Base-by-base conservation (phyloP, 2,797 vertebrate genomes). In the Darevskia mixta region DNA sequence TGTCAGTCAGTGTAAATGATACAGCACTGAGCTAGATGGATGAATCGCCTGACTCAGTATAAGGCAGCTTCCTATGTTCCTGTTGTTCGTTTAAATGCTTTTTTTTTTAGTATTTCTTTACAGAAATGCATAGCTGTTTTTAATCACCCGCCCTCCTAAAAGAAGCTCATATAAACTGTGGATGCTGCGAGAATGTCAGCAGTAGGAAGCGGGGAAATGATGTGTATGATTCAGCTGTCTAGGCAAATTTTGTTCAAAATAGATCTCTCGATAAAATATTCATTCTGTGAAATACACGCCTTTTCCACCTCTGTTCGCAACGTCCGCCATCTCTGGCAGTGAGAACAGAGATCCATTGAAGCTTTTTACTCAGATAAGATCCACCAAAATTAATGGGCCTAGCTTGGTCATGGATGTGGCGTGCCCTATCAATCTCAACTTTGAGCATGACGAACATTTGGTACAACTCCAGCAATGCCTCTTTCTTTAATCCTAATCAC, bases 211-310 rank as follows among this genome's bases (percentile, higher is more conserved):
- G 55, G 79, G 79, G 8, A 8, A 81, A 3, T 7, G n/a, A n/a
- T 49, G 66, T 3, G 58, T 86, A 18, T 69, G 49, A 87, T 72
- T 4, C 0, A 66, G 8, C 23, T 76, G 3, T 2, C 25, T n/a
- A 72, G 17, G 58, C 18, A 83, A 20, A 67, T 79, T 91, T 89
- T 86, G 87, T 71, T 83, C 8, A 8, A n/a, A 89, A 55, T 23
- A 79, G 64, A 25, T 83, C 71, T 72, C 86, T 80, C 86, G 27
- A 5, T 82, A 83, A 72, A 89, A 7, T 1, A 5, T 83, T 11
- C 49, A 85, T 88, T 80, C 61, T 82, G 15, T 66, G 79, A 92
- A 87, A 89, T 66, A 4, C 29, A 49, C 43, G 58, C 20, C 23
- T 2, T 71, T 35, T 49, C 82, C 77, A 67, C 4, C n/a, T 61